Evolutionary conservation across 2,797 vertebrate genomes (phyloP), one percentile per base, ranked within the genome.

Genomic region (Anabas testudineus): DNA sequence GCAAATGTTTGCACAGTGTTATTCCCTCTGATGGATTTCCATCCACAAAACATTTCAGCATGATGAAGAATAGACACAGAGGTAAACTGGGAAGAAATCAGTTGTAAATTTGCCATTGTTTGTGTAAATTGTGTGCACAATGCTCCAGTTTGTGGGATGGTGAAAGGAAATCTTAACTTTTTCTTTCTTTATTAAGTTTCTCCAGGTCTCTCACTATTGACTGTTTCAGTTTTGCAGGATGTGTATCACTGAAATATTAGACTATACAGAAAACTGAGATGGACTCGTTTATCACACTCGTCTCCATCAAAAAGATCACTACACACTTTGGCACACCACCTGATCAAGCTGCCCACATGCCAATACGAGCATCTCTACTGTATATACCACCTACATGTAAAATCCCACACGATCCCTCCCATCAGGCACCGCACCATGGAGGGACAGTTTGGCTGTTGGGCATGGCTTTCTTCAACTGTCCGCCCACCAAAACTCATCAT

Each of bases 401-500:
- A 66, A 21, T 64, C 80, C 81, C 73, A 72, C 85, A 64, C 79
- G 32, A 67, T 46, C 43, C 48, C 66, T 83, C 77, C 79, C 73
- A 57, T 61, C 76, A 77, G 60, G 45, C 65, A 66, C 0, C 10
- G 56, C 55, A 58, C 64, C 48, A 39, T 32, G 51, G 61, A 78
- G 64, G 80, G 73, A 55, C 73, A 71, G 69, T 86, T 72, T 79
- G 67, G 57, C 70, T 82, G 78, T 80, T 86, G 80, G 74, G 76
- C 78, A 76, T 58, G 65, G 81, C 80, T 86, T 87, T 75, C 79
- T 81, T 86, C 71, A 88, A 81, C 89, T 92, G 90, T 91, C 90
- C 87, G 69, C 89, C 89, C 84, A 89, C 87, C 64, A 80, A 78
- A 88, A 87, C 89, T 81, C 91, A 90, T 91, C 88, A 86, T 88